Base-by-base conservation (phyloP, 2,113 vertebrate species). In the Bufo bufo region DNA sequence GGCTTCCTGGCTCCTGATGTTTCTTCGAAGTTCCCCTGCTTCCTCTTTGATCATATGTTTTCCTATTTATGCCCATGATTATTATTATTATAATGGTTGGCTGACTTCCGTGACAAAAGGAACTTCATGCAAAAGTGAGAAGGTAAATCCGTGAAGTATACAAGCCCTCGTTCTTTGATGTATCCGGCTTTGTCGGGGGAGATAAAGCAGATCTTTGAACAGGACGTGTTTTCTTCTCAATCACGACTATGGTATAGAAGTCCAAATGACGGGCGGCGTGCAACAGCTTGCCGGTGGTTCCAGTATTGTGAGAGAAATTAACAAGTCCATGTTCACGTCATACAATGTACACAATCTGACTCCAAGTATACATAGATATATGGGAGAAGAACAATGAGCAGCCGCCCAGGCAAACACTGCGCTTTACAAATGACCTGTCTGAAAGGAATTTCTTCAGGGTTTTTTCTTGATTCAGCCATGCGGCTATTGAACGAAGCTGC, bases 341-440 rank as follows among this genome's bases (percentile, higher is more conserved):
- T 16, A 9, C 7, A 49, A 69, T 69, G 49, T 84, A 84, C 14
- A 84, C 63, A 69, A 14, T 74, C 23, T 9, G 19, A 23, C 52
- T 49, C 33, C 17, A 81, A 72, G 61, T 81, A 87, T 72, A 69
- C 45, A 69, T 45, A 16, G 33, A 45, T 58, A 72, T 45, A 43
- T 45, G 14, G 45, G 17, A 45, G 6, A 12, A 69, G 63, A 81
- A 81, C 85, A 87, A 87, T 87, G 85, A 80, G 85, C 61, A 23
- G 59, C 58, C 19, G n/a, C 79, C 14, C 43, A 2, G 65, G 71
- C 85, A 86, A 86, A 56, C 59, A 86, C 43, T 58, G 3, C 71
- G 86, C 50, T 74, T 47, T 82, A 82, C 59, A 74, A 87, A 87
- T 82, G 86, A 87, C 43, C 86, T 87, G 79, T 82, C 63, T 14